These are phyloP conservation scores for Callitettix versicolor DNA, from an alignment of 1,140 invertebrate genomes.

Conservation along the genomic window DNA sequence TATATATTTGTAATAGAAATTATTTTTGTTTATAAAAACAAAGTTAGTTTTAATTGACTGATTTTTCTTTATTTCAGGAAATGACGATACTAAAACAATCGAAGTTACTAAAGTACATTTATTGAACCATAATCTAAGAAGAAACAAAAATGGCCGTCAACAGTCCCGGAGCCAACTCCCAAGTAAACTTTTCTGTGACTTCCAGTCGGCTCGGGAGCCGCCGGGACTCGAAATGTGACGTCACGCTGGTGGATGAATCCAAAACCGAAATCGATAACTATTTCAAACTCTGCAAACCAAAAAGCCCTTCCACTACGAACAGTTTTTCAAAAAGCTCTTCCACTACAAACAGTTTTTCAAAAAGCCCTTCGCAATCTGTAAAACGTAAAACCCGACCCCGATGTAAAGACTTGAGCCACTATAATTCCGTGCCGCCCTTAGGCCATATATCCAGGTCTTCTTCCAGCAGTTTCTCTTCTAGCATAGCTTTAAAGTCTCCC, in stretches of 20 bases:
- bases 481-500: background rate
- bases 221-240: background rate
- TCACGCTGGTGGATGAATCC: background rate
- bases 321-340: background rate
- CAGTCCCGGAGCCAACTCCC: background rate
- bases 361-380: conserved; percentile 1
- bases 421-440: conserved; percentile 1
- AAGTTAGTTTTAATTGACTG: too few relatives aligned
- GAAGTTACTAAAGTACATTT: too few relatives aligned
- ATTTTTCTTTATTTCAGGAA: too few relatives aligned
- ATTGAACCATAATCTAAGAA: too few relatives aligned
- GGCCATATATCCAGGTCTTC: conserved; percentile 1
- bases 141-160: background rate
- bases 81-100: too few relatives aligned
- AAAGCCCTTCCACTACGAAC: background rate
- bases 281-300: background rate
- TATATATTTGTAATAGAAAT: too few relatives aligned
- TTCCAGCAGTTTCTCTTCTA: conserved; percentile 2
- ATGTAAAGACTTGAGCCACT: conserved; percentile 5
- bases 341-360: background rate
- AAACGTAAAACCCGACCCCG: conserved; percentile 1
- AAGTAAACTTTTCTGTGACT: background rate
- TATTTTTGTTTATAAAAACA: too few relatives aligned
- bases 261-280: background rate
- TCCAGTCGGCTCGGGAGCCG: background rate